Conservation (phyloP, 1,140 invertebrate species). For the Harpegnathos saltator region DNA sequence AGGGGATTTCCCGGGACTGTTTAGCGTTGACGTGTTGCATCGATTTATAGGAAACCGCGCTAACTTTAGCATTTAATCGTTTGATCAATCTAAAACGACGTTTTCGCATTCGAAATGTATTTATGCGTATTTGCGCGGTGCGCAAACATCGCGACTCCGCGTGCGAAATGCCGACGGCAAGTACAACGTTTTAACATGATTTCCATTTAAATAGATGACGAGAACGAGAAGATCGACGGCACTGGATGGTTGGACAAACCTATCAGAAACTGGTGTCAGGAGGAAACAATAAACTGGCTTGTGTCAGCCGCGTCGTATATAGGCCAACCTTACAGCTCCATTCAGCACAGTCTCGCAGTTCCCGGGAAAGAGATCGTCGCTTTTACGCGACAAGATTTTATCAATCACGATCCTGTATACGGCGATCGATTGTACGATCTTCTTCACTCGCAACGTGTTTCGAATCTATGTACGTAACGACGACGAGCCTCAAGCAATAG, state of each 20-base stretch:
- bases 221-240: conserved; percentile 76
- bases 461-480: conserved; percentile 79
- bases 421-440: conserved; percentile 84
- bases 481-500: background rate
- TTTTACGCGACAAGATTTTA: conserved; percentile 85
- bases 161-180: background rate
- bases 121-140: background rate
- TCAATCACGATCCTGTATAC: conserved; percentile 82
- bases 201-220: conserved; percentile 71
- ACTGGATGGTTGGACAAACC: conserved; percentile 86
- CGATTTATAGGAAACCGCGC: conserved; percentile 23
- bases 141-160: background rate
- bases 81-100: conserved; percentile 2
- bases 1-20: conserved; percentile 8
- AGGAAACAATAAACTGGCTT: conserved; percentile 87
- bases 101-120: conserved; percentile 23
- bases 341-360: conserved; percentile 84
- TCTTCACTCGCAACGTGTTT: conserved; percentile 83
- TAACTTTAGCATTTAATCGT: conserved; percentile 43
- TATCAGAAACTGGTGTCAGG: conserved; percentile 86
- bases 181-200: background rate
- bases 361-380: conserved; percentile 84
- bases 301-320: conserved; percentile 83
- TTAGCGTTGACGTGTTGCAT: conserved; percentile 35
- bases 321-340: conserved; percentile 84